Evolutionary conservation across 2,888 invertebrate species (phyloP).

Genomic region (Drosophila emarginata): DNA sequence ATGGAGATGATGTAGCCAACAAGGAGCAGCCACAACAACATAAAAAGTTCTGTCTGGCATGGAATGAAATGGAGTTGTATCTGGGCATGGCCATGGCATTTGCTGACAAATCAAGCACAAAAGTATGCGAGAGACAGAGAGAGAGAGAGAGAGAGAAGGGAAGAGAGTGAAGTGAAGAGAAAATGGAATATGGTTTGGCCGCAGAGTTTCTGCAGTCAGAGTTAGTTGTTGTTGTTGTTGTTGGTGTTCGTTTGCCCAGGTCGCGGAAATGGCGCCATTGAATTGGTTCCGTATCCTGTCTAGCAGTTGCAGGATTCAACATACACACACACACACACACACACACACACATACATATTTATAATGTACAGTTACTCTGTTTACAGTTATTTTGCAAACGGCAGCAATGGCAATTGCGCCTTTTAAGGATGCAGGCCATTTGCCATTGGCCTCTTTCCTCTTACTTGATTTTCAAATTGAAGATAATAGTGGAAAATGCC

Average conservation of each 20-base stretch:
- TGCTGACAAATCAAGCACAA: slow-evolving; percentile 13
- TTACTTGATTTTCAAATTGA: background rate
- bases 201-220: slow-evolving; percentile 47
- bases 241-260: background rate
- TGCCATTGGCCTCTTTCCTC: background rate
- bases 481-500: slow-evolving; percentile 5
- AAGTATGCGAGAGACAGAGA: slow-evolving; percentile 6
- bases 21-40: background rate
- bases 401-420: slow-evolving; percentile 7
- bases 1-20: background rate
- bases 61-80: background rate
- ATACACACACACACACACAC: slow-evolving; percentile 9
- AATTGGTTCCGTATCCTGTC: slow-evolving; percentile 50
- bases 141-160: background rate
- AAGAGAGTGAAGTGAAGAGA: background rate
- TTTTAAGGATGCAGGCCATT: slow-evolving; percentile 1
- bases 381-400: slow-evolving; percentile 11
- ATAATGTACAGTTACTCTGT: slow-evolving; percentile 7
- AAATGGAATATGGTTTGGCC: slow-evolving; percentile 19
- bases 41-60: background rate
- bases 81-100: background rate
- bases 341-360: background rate
- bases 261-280: slow-evolving; percentile 48
- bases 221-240: slow-evolving; percentile 6
- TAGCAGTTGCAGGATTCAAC: slow-evolving; percentile 26